A percentile compares a stretch with the other conserved stretches of the same genome.
Evolutionary conservation across 2,888 invertebrate genomes (phyloP).

Genomic region (Leistus spinibarbis): DNA sequence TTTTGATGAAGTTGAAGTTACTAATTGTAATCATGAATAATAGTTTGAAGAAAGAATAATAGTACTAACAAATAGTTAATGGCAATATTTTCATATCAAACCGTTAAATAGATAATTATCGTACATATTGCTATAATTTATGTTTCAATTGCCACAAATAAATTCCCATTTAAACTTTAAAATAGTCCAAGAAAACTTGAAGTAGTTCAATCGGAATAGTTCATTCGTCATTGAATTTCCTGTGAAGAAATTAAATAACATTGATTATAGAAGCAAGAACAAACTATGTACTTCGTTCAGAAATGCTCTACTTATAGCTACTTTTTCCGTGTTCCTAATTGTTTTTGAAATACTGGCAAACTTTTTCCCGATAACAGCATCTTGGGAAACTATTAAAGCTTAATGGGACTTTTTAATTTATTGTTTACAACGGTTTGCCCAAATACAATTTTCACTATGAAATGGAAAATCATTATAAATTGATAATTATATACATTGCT

Average conservation of each 20-base stretch:
- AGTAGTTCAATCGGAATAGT: not conserved
- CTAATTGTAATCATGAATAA: too few relatives aligned
- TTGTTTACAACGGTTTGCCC: slow-evolving; percentile 22
- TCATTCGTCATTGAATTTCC: not conserved
- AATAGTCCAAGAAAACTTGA: not conserved
- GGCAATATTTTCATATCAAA: too few relatives aligned
- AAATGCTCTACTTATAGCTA: slow-evolving; percentile 33
- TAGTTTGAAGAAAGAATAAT: too few relatives aligned
- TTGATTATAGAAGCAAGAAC: not conserved
- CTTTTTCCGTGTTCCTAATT: slow-evolving; percentile 38
- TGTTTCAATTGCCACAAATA: not conserved
- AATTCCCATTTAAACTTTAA: not conserved
- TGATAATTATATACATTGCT: slow-evolving; percentile 5
- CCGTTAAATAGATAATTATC: too few relatives aligned
- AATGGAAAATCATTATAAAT: slow-evolving; percentile 18
- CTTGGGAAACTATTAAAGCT: slow-evolving; percentile 36
- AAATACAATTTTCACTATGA: slow-evolving; percentile 33
- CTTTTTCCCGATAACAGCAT: slow-evolving; percentile 32
- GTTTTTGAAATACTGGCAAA: slow-evolving; percentile 38
- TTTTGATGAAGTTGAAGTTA: too few relatives aligned
- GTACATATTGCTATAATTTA: not conserved
- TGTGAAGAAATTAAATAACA: not conserved
- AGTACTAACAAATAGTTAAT: too few relatives aligned
- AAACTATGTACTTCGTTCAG: not conserved
- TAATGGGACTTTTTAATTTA: slow-evolving; percentile 38